Base-by-base conservation (phyloP, 2,888 invertebrate species). In the Hyalella azteca region DNA sequence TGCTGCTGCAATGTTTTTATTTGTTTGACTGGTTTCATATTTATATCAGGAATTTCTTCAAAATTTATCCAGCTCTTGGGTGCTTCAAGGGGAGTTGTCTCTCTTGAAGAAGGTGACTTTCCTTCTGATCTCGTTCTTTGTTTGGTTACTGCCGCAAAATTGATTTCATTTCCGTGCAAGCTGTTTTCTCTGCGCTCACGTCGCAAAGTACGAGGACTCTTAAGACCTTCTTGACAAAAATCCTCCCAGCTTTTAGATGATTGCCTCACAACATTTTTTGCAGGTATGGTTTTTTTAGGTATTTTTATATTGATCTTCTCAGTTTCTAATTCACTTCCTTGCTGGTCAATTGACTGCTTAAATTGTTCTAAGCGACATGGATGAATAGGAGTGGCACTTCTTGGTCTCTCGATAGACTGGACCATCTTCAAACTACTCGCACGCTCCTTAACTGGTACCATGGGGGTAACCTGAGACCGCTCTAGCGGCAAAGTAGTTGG, bases 401-500 rank as follows among this genome's bases (percentile, higher is more conserved):
- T 89, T 85, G 94, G 93, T 77, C 95, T 89, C 85, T 93, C 93
- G 77, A 93, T 91, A 0, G 93, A 92, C 86, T 91, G 92, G 9
- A 92, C 93, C 86, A 91, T 92, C 4, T 77, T 78, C 39, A 85
- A 79, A 15, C 81, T 78, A 40, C 78, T 81, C 75, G 84, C 81
- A 76, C 93, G 90, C 87, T 93, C 92, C 86, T 92, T 92, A 86
- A 95, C 91, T 36, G 95, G 95, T 85, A 95, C 91, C 86, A 95
- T 92, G 26, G 94, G 93, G 85, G 95, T 89, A 39, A 93, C 94
- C 83, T 93, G 91, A 22, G 95, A 93, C 84, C 95, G 91, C 89
- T 95, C 95, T 87, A 92, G 91, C 29, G 95, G 95, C 87, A 95
- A 89, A 79, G 95, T 95, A n/a, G 95, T 95, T 80, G 95, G 95